phyloP scores from a whole-genome alignment of 53 echinoderm and acorn worm species.

The Actinopyga echinites region DNA sequence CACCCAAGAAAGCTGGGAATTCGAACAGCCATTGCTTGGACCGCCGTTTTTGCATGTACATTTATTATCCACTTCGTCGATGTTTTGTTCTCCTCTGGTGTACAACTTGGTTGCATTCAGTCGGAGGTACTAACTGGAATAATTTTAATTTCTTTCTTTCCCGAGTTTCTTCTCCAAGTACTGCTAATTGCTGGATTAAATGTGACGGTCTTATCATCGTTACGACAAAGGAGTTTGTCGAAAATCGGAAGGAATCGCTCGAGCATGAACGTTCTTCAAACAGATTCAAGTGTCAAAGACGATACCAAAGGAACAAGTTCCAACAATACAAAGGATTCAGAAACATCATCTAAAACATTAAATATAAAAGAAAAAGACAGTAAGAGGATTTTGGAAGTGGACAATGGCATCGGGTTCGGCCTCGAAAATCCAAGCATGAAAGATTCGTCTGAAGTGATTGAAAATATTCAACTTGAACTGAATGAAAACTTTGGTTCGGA shows the following conservation, averaged over 20 bases:
- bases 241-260: background rate
- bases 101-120: background rate
- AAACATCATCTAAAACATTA: too few relatives aligned
- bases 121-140: background rate
- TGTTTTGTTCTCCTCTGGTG: background rate
- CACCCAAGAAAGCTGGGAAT: constrained; percentile 12
- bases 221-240: background rate
- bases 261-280: background rate
- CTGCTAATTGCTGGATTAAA: background rate
- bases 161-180: constrained; percentile 27
- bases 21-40: background rate
- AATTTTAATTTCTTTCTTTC: constrained; percentile 7
- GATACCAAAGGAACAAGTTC: too few relatives aligned
- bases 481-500: too few relatives aligned
- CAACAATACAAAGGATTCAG: too few relatives aligned
- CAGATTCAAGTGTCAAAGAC: too few relatives aligned
- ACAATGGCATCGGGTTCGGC: background rate
- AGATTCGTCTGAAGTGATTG: too few relatives aligned
- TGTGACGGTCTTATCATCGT: background rate
- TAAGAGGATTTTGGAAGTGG: background rate
- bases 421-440: background rate
- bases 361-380: too few relatives aligned
- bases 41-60: background rate
- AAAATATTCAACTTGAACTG: too few relatives aligned
- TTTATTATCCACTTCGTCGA: background rate